phyloP scores from a whole-genome alignment of 2,888 invertebrate species.

The Tipula lateralis region DNA sequence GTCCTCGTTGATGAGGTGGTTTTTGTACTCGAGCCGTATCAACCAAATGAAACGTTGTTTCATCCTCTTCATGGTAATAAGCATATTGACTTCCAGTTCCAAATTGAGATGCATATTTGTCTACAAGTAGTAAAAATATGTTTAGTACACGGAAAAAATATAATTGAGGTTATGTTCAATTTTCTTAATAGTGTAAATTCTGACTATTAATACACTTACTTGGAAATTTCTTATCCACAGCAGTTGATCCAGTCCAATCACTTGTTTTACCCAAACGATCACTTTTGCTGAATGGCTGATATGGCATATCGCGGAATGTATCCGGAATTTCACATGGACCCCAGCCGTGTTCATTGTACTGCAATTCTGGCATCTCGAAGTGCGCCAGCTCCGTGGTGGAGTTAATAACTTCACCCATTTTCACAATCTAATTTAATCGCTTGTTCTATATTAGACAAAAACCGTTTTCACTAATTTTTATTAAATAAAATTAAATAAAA shows the following conservation, averaged over 20 bases:
- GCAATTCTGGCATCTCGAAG: conserved; percentile 44
- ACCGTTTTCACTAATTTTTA: neutral
- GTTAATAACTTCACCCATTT: conserved; percentile 29
- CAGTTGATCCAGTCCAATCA: conserved; percentile 94
- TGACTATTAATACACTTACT: conserved; percentile 61
- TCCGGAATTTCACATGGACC: conserved; percentile 93
- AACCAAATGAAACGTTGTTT: conserved; percentile 96
- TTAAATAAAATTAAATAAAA: neutral
- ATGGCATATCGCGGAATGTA: conserved; percentile 73
- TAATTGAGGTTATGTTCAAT: conserved; percentile 31
- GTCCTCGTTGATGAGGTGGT: conserved; percentile 87
- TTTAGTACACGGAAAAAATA: neutral
- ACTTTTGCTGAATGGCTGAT: conserved; percentile 98
- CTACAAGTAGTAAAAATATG: conserved; percentile 49
- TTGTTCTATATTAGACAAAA: neutral
- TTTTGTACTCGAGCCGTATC: conserved; percentile 87
- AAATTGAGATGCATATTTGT: conserved; percentile 87
- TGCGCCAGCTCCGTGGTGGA: conserved; percentile 33
- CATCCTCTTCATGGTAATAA: conserved; percentile 98
- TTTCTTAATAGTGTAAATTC: no score
- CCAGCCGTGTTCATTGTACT: conserved; percentile 68
- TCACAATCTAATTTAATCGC: neutral
- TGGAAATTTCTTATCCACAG: conserved; percentile 89
- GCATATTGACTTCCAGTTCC: conserved; percentile 95
- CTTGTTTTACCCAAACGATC: conserved; percentile 98